These are phyloP conservation scores for Zaprionus ghesquierei DNA, from an alignment of 1,140 invertebrate species.

Conservation along the genomic window DNA sequence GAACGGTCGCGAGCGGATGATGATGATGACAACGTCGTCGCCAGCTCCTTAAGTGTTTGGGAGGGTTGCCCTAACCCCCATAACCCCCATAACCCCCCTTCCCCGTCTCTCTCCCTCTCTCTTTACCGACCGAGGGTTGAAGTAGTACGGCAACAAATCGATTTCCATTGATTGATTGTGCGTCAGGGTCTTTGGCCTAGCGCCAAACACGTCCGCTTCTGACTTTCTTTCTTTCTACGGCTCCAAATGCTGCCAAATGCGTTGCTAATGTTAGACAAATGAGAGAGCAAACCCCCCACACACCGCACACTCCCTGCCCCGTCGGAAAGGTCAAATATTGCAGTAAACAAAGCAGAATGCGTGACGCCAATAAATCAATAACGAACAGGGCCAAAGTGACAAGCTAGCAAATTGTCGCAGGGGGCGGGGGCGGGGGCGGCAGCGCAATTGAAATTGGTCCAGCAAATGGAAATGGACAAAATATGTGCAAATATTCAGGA, in stretches of 20 bases:
- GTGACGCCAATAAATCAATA: constrained; percentile 66
- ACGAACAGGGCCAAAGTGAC: constrained; percentile 35
- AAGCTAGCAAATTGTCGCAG: constrained; percentile 4
- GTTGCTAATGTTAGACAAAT: constrained; percentile 44
- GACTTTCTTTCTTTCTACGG: constrained; percentile 11
- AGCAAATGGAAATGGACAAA: constrained; percentile 12
- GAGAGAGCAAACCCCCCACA: background rate
- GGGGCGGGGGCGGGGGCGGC: background rate
- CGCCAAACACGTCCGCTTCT: background rate
- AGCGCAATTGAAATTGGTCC: constrained; percentile 8
- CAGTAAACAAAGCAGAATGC: constrained; percentile 54
- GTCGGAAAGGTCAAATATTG: constrained; percentile 60
- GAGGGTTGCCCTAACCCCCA: constrained; percentile 20
- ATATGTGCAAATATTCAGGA: constrained; percentile 65
- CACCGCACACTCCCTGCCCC: background rate
- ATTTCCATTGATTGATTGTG: constrained; percentile 77
- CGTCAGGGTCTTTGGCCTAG: constrained; percentile 32
- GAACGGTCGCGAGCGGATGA: constrained; percentile 44
- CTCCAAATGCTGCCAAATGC: constrained; percentile 13
- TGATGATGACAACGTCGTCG: constrained; percentile 34
- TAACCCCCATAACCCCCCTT: too few relatives aligned
- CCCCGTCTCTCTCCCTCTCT: background rate
- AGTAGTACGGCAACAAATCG: constrained; percentile 56
- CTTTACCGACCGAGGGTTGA: too few relatives aligned
- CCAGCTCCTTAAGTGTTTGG: constrained; percentile 70